Evolutionary conservation across 2,113 vertebrate genomes (phyloP).

Genomic region (Lucifuga dentata): DNA sequence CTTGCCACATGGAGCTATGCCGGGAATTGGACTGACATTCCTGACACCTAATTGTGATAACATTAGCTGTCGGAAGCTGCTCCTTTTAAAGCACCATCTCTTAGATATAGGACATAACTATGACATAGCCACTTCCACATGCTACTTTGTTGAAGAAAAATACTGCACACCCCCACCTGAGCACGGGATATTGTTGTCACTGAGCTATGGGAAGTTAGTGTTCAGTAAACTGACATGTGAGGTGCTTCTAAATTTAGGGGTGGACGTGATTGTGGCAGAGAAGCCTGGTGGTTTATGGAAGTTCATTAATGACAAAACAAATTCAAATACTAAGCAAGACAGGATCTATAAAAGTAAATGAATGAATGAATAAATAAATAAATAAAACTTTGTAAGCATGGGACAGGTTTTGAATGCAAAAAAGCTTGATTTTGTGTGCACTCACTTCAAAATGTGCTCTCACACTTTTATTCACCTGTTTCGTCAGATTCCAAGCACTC

Average conservation of each 20-base stretch:
- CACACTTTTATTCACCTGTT: no score
- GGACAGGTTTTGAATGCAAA: no score
- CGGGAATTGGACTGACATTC: slow-evolving; percentile 80
- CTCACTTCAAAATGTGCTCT: no score
- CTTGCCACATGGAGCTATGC: slow-evolving; percentile 65
- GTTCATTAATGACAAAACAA: no score
- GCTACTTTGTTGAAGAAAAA: slow-evolving; percentile 54
- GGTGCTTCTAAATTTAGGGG: slow-evolving; percentile 47
- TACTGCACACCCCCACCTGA: slow-evolving; percentile 17
- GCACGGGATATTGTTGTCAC: slow-evolving; percentile 45
- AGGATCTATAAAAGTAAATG: no score
- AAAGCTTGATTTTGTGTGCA: no score
- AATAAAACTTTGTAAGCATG: no score
- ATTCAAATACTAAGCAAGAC: no score
- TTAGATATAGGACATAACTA: slow-evolving; percentile 66
- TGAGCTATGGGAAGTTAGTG: slow-evolving; percentile 48
- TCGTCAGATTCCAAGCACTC: no score
- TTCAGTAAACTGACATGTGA: slow-evolving; percentile 34
- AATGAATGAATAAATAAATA: no score
- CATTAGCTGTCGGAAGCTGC: slow-evolving; percentile 76
- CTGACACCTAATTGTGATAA: slow-evolving; percentile 84
- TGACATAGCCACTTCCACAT: slow-evolving; percentile 62
- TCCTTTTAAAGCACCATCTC: slow-evolving; percentile 82
- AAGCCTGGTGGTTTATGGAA: no score
- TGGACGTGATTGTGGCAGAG: slow-evolving; percentile 27